Conservation (phyloP, 2,888 invertebrate species). For the Tipula vernalis region DNA sequence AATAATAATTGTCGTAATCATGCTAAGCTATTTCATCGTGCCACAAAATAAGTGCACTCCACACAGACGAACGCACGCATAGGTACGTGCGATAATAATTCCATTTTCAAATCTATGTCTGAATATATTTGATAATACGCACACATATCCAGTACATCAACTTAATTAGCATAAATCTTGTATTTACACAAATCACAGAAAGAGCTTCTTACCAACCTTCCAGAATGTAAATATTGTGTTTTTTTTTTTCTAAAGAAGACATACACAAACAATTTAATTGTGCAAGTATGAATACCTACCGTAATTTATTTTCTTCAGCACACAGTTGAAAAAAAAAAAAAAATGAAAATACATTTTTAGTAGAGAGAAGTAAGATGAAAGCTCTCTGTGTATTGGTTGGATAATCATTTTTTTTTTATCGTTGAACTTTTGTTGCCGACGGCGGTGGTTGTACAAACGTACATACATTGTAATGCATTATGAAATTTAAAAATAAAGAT, state of each 20-base stretch:
- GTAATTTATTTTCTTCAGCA: neutral
- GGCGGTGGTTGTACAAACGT: neutral
- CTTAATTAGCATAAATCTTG: neutral
- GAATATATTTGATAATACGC: neutral
- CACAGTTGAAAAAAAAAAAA: neutral
- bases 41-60: neutral
- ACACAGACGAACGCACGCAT: neutral
- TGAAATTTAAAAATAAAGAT: neutral
- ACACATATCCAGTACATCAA: neutral
- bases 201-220: neutral
- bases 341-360: neutral
- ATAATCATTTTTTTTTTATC: neutral
- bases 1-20: neutral
- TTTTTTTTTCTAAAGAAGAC: neutral
- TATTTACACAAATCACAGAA: neutral
- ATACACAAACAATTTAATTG: neutral
- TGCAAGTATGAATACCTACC: neutral
- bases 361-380: neutral
- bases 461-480: neutral
- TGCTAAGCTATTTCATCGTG: neutral
- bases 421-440: neutral
- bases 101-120: neutral
- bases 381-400: neutral
- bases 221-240: neutral
- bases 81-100: neutral